Evolutionary conservation across 2,888 invertebrate genomes (phyloP), one percentile per base, ranked within the genome.

Genomic region (Yponomeuta sedellus): DNA sequence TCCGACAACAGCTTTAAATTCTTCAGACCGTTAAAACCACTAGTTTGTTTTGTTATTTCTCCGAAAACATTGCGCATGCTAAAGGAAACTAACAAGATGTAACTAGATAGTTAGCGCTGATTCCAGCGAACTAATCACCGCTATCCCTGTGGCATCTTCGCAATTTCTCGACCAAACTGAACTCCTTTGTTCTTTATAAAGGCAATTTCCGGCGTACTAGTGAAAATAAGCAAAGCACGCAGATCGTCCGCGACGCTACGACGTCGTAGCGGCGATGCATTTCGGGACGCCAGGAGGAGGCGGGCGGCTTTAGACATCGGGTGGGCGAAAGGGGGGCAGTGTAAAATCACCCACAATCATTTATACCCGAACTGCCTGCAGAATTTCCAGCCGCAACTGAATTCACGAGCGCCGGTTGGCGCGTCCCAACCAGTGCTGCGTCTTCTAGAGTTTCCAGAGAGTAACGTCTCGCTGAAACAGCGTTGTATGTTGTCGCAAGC

Each of bases 281-380:
- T 86, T 83, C 78, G 82, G 83, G 82, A 76, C 81, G 77, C 75
- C 74, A 72, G 70, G 70, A 74, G 76, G 82, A 77, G 78, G 80
- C 78, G 81, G 80, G 78, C 80, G 64, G 16, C 40, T 10, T 81
- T 81, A 82, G 83, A 82, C 83, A 78, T 77, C 70, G 75, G 75
- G 79, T 78, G 77, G 78, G 74, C 74, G 72, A 66, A 70, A 67
- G 85, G 88, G 88, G 83, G 86, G 86, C 44, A 52, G 44, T 86
- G 86, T 84, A 89, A 89, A 89, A 89, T 90, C 90, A 89, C 90
- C 90, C 90, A 82, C 90, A 88, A 90, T 91, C 89, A 90, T 90
- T 90, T 91, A 89, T 90, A 89, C 86, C 88, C 88, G 85, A 90
- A 90, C 88, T 88, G 89, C 88, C 88, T 87, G 85, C 82, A 79